Evolutionary conservation across 1,140 invertebrate species (phyloP), one percentile per base, ranked within the genome.

Genomic region (Drosophila pruinosa): DNA sequence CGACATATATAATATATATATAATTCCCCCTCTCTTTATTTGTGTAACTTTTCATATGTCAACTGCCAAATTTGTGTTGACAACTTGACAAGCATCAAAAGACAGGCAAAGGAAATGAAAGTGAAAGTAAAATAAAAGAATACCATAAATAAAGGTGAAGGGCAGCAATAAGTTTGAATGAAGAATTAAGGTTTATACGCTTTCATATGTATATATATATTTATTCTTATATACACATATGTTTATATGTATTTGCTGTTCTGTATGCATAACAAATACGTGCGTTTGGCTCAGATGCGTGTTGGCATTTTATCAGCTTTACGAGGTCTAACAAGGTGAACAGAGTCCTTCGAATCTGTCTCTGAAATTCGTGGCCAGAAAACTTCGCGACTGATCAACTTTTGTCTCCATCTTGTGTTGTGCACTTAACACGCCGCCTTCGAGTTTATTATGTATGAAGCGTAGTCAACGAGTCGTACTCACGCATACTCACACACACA

Each of bases 371-470:
- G 39, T 43, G 28, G 22, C 21, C 48, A 39, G 15, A 14, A 69
- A 62, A 54, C 59, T 54, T 63, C 10, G 61, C 68, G 50, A 56
- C 72, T 64, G 58, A 74, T 71, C 67, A 74, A 70, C 58, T 64
- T 74, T 48, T 57, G 31, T 47, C 26, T 12, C 14, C 8, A 69
- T 58, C 38, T 70, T 72, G 21, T 68, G 58, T 61, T 64, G 58
- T 62, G 78, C 78, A 89, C 82, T 88, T 88, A 88, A 88, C 83
- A 85, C 81, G 81, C 72, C 61, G 77, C 76, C 47, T 38, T 26
- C 34, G 72, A 78, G 82, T 82, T 88, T 88, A 88, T 88, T 88
- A 88, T 88, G 82, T 88, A 88, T 89, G 83, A 82, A 78, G 67
- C 82, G 83, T 85, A 76, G 81, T 86, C 81, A 88, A 81, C 83